These are phyloP conservation scores for Poecile atricapillus DNA, from an alignment of 2,113 vertebrate species.

Conservation along the genomic window DNA sequence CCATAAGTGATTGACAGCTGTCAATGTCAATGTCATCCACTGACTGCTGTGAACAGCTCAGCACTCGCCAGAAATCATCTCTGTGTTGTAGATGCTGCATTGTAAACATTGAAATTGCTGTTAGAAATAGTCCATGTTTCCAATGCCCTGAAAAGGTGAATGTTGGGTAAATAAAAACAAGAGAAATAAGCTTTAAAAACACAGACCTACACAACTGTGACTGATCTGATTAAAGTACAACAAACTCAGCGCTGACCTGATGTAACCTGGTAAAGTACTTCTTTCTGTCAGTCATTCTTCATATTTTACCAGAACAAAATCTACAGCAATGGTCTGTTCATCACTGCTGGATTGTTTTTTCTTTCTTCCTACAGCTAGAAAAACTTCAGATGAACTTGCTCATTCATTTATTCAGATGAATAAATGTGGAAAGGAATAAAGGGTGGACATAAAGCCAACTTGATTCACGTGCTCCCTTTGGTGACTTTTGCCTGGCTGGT, in stretches of 20 bases:
- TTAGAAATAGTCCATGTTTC: neutral
- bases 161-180: slow-evolving; percentile 22
- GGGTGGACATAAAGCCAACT: neutral
- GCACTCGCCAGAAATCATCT: fast-evolving
- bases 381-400: neutral
- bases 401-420: neutral
- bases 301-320: neutral
- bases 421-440: neutral
- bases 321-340: neutral
- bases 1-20: neutral
- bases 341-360: neutral
- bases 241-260: neutral
- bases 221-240: slow-evolving; percentile 48
- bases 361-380: neutral
- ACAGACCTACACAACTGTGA: slow-evolving; percentile 33
- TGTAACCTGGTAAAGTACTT: slow-evolving; percentile 32
- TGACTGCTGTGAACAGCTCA: neutral
- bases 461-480: neutral
- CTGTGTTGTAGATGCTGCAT: neutral
- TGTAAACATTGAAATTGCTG: neutral
- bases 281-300: slow-evolving; percentile 14
- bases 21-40: neutral
- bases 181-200: neutral
- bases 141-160: neutral
- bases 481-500: neutral